Evolutionary conservation across 2,888 invertebrate genomes (phyloP).

Genomic region (Athalia rosae): DNA sequence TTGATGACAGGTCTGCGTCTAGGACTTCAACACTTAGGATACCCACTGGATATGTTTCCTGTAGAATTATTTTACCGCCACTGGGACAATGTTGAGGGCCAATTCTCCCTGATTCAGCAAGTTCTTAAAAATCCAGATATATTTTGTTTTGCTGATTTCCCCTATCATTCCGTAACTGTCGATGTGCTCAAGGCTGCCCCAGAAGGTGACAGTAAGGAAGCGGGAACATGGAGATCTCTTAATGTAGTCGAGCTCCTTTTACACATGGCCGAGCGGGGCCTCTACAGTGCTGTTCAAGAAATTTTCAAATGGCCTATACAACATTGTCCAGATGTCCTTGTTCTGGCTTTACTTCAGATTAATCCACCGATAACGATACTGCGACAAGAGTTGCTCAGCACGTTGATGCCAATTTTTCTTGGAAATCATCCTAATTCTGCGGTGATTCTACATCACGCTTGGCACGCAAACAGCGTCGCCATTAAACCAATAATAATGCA

Average conservation of each 20-base stretch:
- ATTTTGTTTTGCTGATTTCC: slow-evolving; percentile 95
- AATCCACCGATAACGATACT: slow-evolving; percentile 86
- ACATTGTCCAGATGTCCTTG: slow-evolving; percentile 95
- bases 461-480: slow-evolving; percentile 87
- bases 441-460: slow-evolving; percentile 96
- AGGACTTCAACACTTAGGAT: slow-evolving; percentile 86
- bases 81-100: slow-evolving; percentile 96
- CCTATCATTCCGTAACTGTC: slow-evolving; percentile 89
- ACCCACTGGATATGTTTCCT: slow-evolving; percentile 85
- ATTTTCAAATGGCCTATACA: slow-evolving; percentile 93
- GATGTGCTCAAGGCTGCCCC: slow-evolving; percentile 95
- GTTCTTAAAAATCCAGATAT: slow-evolving; percentile 94
- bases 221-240: slow-evolving; percentile 94
- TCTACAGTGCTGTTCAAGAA: slow-evolving; percentile 88
- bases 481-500: slow-evolving; percentile 93
- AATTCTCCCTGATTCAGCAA: slow-evolving; percentile 90
- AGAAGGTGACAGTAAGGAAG: slow-evolving; percentile 95
- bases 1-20: slow-evolving; percentile 88
- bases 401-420: slow-evolving; percentile 93
- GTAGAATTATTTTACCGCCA: slow-evolving; percentile 91
- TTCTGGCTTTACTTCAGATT: slow-evolving; percentile 92
- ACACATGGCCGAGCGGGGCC: slow-evolving; percentile 90
- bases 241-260: slow-evolving; percentile 93
- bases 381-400: slow-evolving; percentile 90
- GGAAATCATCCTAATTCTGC: slow-evolving; percentile 97